Conservation (phyloP, 1,140 invertebrate genomes). For the Polypedilum vanderplanki region DNA sequence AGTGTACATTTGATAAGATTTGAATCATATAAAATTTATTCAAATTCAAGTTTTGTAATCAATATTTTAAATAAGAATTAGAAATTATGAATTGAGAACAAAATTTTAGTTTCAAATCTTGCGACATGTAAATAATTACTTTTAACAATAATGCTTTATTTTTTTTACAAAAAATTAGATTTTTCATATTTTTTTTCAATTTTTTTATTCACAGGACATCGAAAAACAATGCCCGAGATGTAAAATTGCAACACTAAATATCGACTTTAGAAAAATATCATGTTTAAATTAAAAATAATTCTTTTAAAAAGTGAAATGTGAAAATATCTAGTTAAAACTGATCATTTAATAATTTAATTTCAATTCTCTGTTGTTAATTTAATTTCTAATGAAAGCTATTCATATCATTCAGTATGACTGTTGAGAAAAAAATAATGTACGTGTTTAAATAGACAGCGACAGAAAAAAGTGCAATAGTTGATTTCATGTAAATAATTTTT, state of each 20-base stretch:
- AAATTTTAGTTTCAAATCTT: too few species aligned
- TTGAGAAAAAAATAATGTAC: background rate
- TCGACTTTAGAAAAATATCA: conserved; percentile 28
- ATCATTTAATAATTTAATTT: too few species aligned
- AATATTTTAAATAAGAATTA: too few species aligned
- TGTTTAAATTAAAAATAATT: conserved; percentile 16
- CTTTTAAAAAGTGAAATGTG: background rate
- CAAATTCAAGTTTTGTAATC: too few species aligned
- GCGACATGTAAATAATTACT: too few species aligned
- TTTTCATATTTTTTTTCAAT: too few species aligned
- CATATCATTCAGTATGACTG: background rate
- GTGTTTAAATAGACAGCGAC: background rate
- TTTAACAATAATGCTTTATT: too few species aligned
- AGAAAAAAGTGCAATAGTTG: background rate
- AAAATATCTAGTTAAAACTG: background rate
- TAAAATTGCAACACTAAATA: conserved; percentile 16
- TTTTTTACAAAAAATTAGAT: too few species aligned
- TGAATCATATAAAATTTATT: too few species aligned
- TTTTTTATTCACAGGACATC: conserved; percentile 3
- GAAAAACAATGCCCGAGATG: conserved; percentile 16
- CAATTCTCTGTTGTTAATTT: too few species aligned
- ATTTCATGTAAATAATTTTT: background rate
- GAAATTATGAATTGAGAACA: too few species aligned
- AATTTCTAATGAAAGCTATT: background rate
- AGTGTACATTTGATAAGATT: too few species aligned